phyloP scores from a whole-genome alignment of 2,888 invertebrate species.

The Heliconius erato region DNA sequence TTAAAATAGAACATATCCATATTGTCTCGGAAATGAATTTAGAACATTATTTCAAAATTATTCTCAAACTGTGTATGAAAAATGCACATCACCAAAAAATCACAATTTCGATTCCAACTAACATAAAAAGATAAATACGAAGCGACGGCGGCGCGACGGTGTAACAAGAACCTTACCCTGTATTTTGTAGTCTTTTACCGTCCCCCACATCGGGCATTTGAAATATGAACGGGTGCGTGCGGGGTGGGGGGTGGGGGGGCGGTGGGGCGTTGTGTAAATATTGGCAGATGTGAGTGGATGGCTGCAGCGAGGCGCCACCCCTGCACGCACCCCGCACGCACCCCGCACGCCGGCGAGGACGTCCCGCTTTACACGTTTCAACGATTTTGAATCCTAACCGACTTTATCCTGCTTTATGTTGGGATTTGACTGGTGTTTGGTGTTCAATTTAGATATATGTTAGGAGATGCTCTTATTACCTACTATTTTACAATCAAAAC shows the following conservation, averaged over 20 bases:
- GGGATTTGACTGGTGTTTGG: background rate
- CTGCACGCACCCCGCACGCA: slow-evolving; percentile 42
- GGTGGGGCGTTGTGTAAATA: slow-evolving; percentile 85
- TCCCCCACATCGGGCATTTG: slow-evolving; percentile 79
- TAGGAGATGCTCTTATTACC: too few species aligned
- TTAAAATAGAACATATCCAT: too few species aligned
- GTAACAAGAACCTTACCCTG: slow-evolving; percentile 64
- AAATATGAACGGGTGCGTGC: slow-evolving; percentile 83
- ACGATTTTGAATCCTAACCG: slow-evolving; percentile 47
- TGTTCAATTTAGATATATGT: background rate
- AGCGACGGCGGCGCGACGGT: slow-evolving; percentile 53
- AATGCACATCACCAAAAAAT: background rate
- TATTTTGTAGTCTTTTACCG: slow-evolving; percentile 80
- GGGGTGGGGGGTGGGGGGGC: slow-evolving; percentile 55
- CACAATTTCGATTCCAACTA: too few species aligned
- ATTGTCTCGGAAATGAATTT: too few species aligned
- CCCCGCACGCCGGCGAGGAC: slow-evolving; percentile 60
- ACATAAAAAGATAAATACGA: slow-evolving; percentile 46
- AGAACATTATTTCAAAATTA: background rate
- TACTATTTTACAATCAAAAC: too few species aligned
- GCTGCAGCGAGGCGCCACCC: slow-evolving; percentile 79
- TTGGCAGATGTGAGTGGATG: slow-evolving; percentile 89
- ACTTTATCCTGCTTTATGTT: slow-evolving; percentile 25
- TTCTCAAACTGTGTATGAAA: background rate
- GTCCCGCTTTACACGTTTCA: slow-evolving; percentile 61